Conservation (phyloP, 2,888 invertebrate genomes). For the Oegoconia quadripuncta region DNA sequence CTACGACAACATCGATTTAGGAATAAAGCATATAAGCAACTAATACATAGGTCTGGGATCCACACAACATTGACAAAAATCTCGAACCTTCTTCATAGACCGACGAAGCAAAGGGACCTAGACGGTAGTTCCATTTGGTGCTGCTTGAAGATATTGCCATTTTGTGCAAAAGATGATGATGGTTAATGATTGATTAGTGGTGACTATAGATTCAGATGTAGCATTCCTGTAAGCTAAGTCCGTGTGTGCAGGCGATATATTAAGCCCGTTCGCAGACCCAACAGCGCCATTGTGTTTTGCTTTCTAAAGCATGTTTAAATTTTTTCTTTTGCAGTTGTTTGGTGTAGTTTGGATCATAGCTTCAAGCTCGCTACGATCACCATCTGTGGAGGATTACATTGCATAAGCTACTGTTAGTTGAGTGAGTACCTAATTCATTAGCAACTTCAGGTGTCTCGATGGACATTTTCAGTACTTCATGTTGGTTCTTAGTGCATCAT, state of each 20-base stretch:
- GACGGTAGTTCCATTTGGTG: slow-evolving; percentile 55
- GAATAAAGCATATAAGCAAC: slow-evolving; percentile 45
- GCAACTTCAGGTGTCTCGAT: slow-evolving; percentile 3
- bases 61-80: slow-evolving; percentile 43
- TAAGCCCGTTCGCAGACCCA: slow-evolving; percentile 68
- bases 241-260: slow-evolving; percentile 74
- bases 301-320: slow-evolving; percentile 79
- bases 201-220: slow-evolving; percentile 47
- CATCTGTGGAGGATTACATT: slow-evolving; percentile 79
- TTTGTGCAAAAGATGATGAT: slow-evolving; percentile 59
- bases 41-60: slow-evolving; percentile 35
- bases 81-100: slow-evolving; percentile 64
- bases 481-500: not conserved
- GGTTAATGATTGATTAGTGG: slow-evolving; percentile 48
- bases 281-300: slow-evolving; percentile 58
- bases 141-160: slow-evolving; percentile 62
- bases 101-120: slow-evolving; percentile 65
- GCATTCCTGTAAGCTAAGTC: slow-evolving; percentile 74
- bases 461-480: slow-evolving; percentile 9
- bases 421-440: slow-evolving; percentile 43
- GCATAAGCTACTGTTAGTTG: slow-evolving; percentile 70
- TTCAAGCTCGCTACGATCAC: slow-evolving; percentile 79
- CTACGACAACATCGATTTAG: slow-evolving; percentile 36
- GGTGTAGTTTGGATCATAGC: slow-evolving; percentile 80
- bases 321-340: slow-evolving; percentile 81